These are phyloP conservation scores for Malaclemys terrapin DNA, from an alignment of 2,113 vertebrate genomes.

Conservation along the genomic window DNA sequence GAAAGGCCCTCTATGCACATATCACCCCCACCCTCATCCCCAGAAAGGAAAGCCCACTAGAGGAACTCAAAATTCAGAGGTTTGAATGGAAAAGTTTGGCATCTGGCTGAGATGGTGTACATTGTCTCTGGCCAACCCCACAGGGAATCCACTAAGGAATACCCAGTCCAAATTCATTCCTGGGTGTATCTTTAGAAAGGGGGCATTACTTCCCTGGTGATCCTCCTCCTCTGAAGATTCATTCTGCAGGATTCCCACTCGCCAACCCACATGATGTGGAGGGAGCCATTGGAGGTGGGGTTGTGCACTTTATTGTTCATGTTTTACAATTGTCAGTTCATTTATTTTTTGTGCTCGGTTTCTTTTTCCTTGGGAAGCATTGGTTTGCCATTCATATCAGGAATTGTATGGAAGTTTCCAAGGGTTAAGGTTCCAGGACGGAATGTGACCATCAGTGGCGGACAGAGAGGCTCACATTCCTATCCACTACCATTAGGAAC, in stretches of 20 bases:
- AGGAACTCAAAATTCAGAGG: neutral
- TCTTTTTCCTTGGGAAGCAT: neutral
- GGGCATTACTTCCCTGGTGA: neutral
- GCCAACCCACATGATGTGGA: neutral
- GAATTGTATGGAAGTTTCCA: neutral
- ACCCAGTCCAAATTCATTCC: too few species aligned
- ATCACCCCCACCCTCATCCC: too few species aligned
- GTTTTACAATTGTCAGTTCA: neutral
- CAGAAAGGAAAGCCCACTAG: neutral
- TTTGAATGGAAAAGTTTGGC: neutral
- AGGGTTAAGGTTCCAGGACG: neutral
- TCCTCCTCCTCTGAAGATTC: neutral
- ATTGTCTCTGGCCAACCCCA: neutral
- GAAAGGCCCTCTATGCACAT: neutral
- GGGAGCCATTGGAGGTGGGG: neutral
- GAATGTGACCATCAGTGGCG: neutral
- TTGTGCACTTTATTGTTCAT: neutral
- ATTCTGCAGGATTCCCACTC: neutral
- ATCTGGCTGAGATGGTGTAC: neutral
- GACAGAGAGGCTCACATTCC: neutral
- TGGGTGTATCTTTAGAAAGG: neutral
- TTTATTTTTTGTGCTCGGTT: neutral
- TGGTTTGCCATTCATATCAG: neutral
- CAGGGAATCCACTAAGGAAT: neutral
- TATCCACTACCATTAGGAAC: neutral